Conservation (phyloP, 1,140 invertebrate species). For the Trinorchestia longiramus region DNA sequence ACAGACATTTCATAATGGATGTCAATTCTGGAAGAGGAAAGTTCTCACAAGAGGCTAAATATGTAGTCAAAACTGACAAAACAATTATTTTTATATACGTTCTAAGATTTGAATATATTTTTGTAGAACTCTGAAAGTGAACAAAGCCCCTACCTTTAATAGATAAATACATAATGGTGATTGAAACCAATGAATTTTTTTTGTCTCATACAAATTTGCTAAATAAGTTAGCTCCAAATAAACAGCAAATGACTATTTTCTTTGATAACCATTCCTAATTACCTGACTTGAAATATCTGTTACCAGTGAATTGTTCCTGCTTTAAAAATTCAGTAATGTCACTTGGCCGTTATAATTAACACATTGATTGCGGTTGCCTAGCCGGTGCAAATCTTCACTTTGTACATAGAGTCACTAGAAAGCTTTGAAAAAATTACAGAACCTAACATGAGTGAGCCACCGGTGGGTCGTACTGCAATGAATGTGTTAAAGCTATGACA, state of each 20-base stretch:
- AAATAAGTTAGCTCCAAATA: neutral
- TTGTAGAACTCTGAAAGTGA: neutral
- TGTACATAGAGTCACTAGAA: too few relatives aligned
- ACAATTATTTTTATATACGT: neutral
- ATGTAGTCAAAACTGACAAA: neutral
- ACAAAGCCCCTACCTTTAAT: neutral
- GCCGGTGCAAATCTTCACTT: too few relatives aligned
- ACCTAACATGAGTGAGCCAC: too few relatives aligned
- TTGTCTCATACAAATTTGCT: neutral
- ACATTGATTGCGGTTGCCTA: too few relatives aligned
- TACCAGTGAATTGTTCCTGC: neutral
- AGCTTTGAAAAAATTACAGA: too few relatives aligned
- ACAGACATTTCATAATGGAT: neutral
- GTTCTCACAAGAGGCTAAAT: neutral
- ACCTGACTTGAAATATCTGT: neutral
- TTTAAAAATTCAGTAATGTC: neutral
- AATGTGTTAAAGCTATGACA: too few relatives aligned
- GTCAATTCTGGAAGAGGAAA: neutral
- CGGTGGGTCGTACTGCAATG: too few relatives aligned
- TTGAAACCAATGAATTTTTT: neutral
- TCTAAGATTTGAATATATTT: neutral
- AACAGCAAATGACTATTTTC: neutral
- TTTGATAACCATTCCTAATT: neutral
- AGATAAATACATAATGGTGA: neutral
- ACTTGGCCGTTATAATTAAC: neutral